These are phyloP conservation scores for Poecile montanus DNA, from an alignment of 2,797 vertebrate genomes.

Conservation along the genomic window DNA sequence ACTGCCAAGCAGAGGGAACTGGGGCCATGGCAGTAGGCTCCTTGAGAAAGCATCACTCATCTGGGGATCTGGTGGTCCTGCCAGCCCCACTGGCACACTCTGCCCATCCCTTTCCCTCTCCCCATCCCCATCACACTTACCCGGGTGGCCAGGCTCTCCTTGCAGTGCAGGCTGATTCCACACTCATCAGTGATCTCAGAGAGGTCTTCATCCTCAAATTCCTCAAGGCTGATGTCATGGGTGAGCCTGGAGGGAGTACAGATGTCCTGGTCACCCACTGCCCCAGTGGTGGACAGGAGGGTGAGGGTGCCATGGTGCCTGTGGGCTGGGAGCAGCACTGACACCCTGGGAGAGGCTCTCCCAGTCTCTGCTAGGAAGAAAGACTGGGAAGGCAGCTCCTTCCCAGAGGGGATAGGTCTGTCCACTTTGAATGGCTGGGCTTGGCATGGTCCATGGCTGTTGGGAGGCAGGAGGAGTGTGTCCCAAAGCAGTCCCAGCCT, in stretches of 20 bases:
- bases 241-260: constrained; percentile 85
- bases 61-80: neutral
- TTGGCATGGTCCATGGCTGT: neutral
- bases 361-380: neutral
- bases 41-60: neutral
- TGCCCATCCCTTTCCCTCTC: neutral
- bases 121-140: constrained; percentile 66
- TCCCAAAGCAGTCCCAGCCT: neutral
- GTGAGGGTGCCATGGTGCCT: neutral
- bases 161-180: constrained; percentile 92
- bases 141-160: constrained; percentile 86
- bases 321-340: neutral
- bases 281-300: neutral
- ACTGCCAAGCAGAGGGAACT: neutral
- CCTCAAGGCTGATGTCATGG: constrained; percentile 97
- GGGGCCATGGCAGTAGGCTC: neutral
- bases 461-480: neutral
- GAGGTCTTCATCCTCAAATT: constrained; percentile 98
- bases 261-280: neutral
- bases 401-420: neutral
- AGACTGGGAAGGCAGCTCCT: neutral
- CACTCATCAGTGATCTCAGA: constrained; percentile 96
- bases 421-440: accelerated
- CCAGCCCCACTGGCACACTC: neutral
- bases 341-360: accelerated